These are phyloP conservation scores for Clivina fossor DNA, from an alignment of 2,888 invertebrate genomes.

Conservation along the genomic window DNA sequence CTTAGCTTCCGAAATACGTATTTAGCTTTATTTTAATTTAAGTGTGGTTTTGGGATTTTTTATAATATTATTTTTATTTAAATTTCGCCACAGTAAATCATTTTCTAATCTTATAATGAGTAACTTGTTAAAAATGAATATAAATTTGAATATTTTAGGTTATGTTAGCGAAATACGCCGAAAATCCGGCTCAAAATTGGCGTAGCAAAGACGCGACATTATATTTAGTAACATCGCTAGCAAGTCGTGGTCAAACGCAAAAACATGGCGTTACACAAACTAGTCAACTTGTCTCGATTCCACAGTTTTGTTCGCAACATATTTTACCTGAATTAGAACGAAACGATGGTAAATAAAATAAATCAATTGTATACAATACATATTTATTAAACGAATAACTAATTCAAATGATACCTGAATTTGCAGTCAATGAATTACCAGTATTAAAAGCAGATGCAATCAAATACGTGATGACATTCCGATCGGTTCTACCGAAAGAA, in stretches of 20 bases:
- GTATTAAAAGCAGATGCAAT: slow-evolving; percentile 96
- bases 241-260: slow-evolving; percentile 84
- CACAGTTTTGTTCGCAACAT: slow-evolving; percentile 85
- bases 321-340: slow-evolving; percentile 83
- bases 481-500: slow-evolving; percentile 83
- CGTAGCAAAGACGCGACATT: slow-evolving; percentile 94
- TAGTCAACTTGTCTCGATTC: slow-evolving; percentile 85
- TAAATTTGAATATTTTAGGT: slow-evolving; percentile 53
- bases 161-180: slow-evolving; percentile 76
- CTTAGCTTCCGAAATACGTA: no score
- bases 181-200: slow-evolving; percentile 81
- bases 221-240: slow-evolving; percentile 93
- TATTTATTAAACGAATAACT: neutral
- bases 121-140: neutral
- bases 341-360: slow-evolving; percentile 69
- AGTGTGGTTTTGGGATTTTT: no score
- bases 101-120: no score
- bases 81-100: no score
- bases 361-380: slow-evolving; percentile 36
- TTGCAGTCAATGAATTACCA: slow-evolving; percentile 81
- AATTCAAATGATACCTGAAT: slow-evolving; percentile 33
- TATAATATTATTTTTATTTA: no score
- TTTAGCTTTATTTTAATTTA: no score
- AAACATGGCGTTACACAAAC: slow-evolving; percentile 90
- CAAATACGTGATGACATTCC: slow-evolving; percentile 95